Base-by-base conservation (phyloP, 1,140 invertebrate species). In the Drosophila eugracilis region DNA sequence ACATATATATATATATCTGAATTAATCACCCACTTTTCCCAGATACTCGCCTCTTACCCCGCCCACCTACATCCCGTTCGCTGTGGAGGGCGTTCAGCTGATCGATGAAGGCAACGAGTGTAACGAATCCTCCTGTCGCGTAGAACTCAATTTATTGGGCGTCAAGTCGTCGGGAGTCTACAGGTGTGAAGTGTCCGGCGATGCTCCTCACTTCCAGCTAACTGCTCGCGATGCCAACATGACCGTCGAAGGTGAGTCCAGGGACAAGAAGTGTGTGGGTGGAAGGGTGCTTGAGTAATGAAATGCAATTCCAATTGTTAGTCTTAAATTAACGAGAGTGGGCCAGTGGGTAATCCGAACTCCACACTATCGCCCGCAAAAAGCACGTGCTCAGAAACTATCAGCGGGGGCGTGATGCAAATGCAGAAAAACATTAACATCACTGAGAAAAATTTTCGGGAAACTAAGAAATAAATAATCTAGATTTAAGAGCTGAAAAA, bases 91-190 rank as follows among this genome's bases (percentile, higher is more conserved):
- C 48, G 94, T 95, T 7, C 96, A 95, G 58, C 95, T 96, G 83
- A 95, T 94, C 17, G 96, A 96, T 90, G 96, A 94, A 81, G 94
- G 93, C 89, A 93, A 94, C 93, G 94, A 94, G 12, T 94, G 93
- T 70, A 91, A 92, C 69, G 78, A 78, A 24, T 92, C 92, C 66
- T 92, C 90, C 3, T 94, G 93, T 62, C 91, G 91, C 75, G 92
- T 94, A 17, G 90, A 92, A 5, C 92, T 94, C 30, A 92, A 93
- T 91, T 92, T 93, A 34, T 92, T 92, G 47, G 92, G 92, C 17
- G 65, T 92, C 52, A 92, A 92, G 24, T 92, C 92, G 21, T 89
- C 92, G 21, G 94, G 94, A 1, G 92, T 92, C 4, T 94, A 94
- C 88, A 93, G 93, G 53, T 94, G 94, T 66, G 94, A 94, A 90